Conservation (phyloP, 1,140 invertebrate species). For the Listronotus bonariensis region DNA sequence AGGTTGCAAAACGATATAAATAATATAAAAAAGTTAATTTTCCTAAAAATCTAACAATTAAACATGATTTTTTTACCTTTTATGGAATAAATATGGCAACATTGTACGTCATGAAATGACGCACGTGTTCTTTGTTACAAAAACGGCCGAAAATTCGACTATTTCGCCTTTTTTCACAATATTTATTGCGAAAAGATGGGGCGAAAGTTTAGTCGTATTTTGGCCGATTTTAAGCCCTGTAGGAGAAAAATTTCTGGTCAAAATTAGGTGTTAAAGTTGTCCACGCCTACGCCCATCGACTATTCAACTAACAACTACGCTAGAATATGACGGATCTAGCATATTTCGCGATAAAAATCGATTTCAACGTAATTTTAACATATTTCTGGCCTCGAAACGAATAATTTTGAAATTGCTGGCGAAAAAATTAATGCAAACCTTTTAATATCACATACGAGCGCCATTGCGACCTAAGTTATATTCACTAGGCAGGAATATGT, state of each 20-base stretch:
- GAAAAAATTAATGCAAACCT: constrained; percentile 56
- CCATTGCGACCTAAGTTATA: constrained; percentile 54
- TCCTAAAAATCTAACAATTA: constrained; percentile 23
- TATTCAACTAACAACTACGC: constrained; percentile 7
- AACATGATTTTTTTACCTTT: constrained; percentile 24
- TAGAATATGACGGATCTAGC: constrained; percentile 20
- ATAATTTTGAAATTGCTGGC: constrained; percentile 44
- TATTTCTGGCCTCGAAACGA: constrained; percentile 51
- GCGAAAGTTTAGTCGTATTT: constrained; percentile 18
- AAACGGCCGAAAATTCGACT: constrained; percentile 30
- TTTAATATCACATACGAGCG: constrained; percentile 55
- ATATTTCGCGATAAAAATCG: constrained; percentile 33
- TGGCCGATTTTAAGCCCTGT: constrained; percentile 21
- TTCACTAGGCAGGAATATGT: constrained; percentile 53
- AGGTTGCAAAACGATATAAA: constrained; percentile 35
- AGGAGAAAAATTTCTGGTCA: constrained; percentile 19
- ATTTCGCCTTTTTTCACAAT: constrained; percentile 18
- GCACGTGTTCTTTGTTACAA: constrained; percentile 26
- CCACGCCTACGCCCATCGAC: constrained; percentile 33
- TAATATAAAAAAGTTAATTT: constrained; percentile 22
- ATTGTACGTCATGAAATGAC: constrained; percentile 27
- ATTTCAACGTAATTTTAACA: constrained; percentile 47
- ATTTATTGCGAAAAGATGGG: constrained; percentile 4
- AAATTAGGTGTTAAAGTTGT: constrained; percentile 21
- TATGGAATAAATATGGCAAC: constrained; percentile 26